phyloP scores from a whole-genome alignment of 2,113 vertebrate genomes.

The Merops nubicus region DNA sequence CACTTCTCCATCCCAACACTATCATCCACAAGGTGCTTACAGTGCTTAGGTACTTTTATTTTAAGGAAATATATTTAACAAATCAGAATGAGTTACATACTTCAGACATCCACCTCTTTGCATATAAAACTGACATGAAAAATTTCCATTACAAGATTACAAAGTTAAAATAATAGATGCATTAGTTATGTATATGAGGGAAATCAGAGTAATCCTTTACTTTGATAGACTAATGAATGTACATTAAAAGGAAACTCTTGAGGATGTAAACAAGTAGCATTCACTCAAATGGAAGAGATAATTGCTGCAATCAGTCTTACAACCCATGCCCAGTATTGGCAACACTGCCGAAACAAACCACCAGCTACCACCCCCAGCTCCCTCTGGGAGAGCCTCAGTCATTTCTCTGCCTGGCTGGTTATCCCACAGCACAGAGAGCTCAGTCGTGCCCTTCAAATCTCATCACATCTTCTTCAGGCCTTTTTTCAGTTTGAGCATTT shows the following conservation, averaged over 20 bases:
- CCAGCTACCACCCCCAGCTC: not conserved
- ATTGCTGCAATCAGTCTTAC: not conserved
- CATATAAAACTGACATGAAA: not conserved
- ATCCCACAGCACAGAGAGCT: not conserved
- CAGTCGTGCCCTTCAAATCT: rapidly evolving
- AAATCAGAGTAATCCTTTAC: not conserved
- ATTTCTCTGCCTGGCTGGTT: not conserved
- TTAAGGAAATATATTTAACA: not conserved
- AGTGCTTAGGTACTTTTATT: not conserved
- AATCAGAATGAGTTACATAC: not conserved
- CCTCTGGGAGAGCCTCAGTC: not conserved
- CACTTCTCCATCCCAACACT: not conserved
- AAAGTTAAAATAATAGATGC: not conserved
- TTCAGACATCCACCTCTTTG: not conserved
- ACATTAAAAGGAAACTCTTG: not conserved
- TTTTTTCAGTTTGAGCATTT: not conserved
- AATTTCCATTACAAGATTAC: not conserved
- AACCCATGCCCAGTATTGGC: not conserved
- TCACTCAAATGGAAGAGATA: not conserved
- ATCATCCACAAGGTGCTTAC: not conserved
- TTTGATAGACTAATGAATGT: not conserved
- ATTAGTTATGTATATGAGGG: not conserved
- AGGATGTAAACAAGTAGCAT: not conserved
- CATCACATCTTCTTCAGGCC: rapidly evolving
- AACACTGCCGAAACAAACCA: not conserved